phyloP scores from a whole-genome alignment of 2,113 vertebrate genomes.

The Peucedramus taeniatus region DNA sequence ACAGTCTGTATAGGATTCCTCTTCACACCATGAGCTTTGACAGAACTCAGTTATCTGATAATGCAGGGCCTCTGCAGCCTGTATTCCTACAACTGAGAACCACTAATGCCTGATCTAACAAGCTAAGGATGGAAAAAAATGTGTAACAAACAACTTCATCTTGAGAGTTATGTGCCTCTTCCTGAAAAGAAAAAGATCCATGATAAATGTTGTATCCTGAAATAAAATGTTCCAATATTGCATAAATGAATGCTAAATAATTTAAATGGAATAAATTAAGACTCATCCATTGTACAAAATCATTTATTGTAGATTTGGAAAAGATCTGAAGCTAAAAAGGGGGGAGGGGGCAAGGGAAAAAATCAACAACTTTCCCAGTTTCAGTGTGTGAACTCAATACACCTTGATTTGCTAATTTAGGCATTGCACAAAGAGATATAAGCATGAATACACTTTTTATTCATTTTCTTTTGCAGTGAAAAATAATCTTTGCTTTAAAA shows the following conservation, averaged over 20 bases:
- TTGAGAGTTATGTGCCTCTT: background rate
- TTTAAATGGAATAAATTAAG: slow-evolving; percentile 30
- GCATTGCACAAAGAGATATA: background rate
- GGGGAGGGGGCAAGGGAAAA: fast-evolving
- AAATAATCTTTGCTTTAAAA: background rate
- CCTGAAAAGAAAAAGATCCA: background rate
- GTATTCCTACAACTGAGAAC: background rate
- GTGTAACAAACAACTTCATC: background rate
- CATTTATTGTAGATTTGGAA: background rate
- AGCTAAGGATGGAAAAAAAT: background rate
- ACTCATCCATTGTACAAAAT: background rate
- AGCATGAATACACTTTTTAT: background rate
- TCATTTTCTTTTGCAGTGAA: background rate
- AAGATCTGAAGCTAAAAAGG: background rate
- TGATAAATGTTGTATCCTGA: background rate
- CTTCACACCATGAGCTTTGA: background rate
- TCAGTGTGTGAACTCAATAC: background rate
- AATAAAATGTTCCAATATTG: background rate
- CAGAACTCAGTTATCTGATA: background rate
- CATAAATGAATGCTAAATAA: slow-evolving; percentile 11
- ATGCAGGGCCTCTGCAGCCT: background rate
- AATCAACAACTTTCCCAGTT: background rate
- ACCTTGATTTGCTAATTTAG: background rate
- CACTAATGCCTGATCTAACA: background rate
- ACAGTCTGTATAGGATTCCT: background rate